phyloP scores from a whole-genome alignment of 2,888 invertebrate species.

The Linyphia triangularis region DNA sequence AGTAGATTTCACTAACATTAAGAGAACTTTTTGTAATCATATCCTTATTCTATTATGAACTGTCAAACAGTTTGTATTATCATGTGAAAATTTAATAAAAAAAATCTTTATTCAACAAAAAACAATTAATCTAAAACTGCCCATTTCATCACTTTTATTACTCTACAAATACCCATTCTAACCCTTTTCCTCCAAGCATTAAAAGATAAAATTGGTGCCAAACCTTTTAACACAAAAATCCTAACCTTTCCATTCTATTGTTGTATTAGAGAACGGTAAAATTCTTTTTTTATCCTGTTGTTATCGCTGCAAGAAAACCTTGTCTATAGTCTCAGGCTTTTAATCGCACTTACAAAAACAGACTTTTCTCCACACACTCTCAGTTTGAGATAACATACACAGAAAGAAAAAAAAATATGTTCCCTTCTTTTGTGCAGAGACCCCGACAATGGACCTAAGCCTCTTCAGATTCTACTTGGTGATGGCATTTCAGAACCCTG shows the following conservation, averaged over 20 bases:
- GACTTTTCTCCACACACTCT: slow-evolving; percentile 17
- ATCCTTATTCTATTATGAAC: no score
- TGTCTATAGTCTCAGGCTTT: slow-evolving; percentile 16
- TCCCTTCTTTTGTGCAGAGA: slow-evolving; percentile 38
- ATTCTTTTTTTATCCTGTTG: slow-evolving; percentile 19
- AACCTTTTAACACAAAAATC: slow-evolving; percentile 23
- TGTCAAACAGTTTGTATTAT: no score
- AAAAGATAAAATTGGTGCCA: slow-evolving; percentile 7
- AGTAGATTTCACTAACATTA: no score
- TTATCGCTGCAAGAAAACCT: slow-evolving; percentile 49
- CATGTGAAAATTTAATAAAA: no score
- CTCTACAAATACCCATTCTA: slow-evolving; percentile 11
- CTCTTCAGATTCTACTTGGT: slow-evolving; percentile 31
- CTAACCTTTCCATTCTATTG: slow-evolving; percentile 41
- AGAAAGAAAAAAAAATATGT: slow-evolving; percentile 9
- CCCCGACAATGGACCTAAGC: slow-evolving; percentile 42
- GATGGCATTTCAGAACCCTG: slow-evolving; percentile 26
- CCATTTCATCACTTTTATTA: slow-evolving; percentile 43
- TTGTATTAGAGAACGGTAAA: slow-evolving; percentile 21
- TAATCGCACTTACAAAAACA: slow-evolving; percentile 46
- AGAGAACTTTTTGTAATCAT: no score
- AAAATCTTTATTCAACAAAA: no score
- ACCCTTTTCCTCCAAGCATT: slow-evolving; percentile 22
- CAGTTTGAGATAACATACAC: slow-evolving; percentile 34
- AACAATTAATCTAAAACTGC: background rate